Evolutionary conservation across 1,140 invertebrate genomes (phyloP), one percentile per base, ranked within the genome.

Genomic region (Bombus huntii): DNA sequence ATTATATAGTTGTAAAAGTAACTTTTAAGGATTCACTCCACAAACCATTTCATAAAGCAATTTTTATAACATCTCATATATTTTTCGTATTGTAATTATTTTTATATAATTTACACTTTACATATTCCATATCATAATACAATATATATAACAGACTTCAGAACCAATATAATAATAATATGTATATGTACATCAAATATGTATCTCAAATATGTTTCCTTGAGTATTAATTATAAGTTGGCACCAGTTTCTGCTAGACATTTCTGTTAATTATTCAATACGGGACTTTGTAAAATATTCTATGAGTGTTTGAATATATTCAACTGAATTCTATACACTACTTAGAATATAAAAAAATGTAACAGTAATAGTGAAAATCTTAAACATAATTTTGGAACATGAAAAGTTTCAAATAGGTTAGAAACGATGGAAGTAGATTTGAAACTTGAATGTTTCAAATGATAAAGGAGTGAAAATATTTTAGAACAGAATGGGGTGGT

Each of bases 351-450:
- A 72, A 25, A 3, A 59, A 31, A 42, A 57, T 57, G 37, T 59
- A 57, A 37, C 22, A 39, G 8, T 28, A 39, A 37, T 71, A 25
- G 4, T 25, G 22, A 34, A 31, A 53, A 70, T 18, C 8, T 44
- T 12, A 18, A 18, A 15, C 10, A 77, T 39, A 76, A 44, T 66
- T 44, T 57, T 72, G 22, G 15, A 42, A 82, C 34, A 28, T 22
- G 18, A 42, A 15, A n/a, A 59, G n/a, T 53, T 86, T 37, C 13
- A 39, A 59, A 88, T 88, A 88, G 76, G 76, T 88, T 88, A 88
- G 65, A 34, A 84, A 79, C 6, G 15, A 59, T 57, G 59, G 31
- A 31, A 34, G 37, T 65, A 72, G 77, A 37, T 86, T 74, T n/a
- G 3, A 47, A 71, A 15, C 28, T 34, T 22, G 25, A 57, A 83